Evolutionary conservation across 2,113 vertebrate genomes (phyloP), one percentile per base, ranked within the genome.

Genomic region (Triplophysa rosa): DNA sequence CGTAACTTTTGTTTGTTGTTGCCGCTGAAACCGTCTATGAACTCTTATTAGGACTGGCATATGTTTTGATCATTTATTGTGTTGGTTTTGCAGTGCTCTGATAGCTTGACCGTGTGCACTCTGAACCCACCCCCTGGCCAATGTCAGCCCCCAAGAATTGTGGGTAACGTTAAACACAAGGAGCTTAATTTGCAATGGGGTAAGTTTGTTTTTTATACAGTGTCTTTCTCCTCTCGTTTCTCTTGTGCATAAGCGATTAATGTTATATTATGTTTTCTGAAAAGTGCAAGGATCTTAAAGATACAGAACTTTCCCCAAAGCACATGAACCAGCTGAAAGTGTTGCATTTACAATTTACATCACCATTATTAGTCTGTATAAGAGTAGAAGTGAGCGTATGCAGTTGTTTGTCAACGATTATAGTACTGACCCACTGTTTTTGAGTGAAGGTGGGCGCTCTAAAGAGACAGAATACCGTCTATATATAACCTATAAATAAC

Each of bases 141-240:
- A 62, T 98, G 97, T 87, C 94, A 93, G 77, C 93, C 95, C 0
- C 95, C 95, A 0, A 88, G 95, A 80, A 90, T 96, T 52, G 81
- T 95, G 87, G 97, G 96, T 76, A 97, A 95, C 92, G 94, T 95
- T 61, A 98, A 95, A 91, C 98, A 99, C 93, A 95, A 95, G 91
- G 98, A 98, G 80, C 92, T 98, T 70, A 94, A 95, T 88, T 91
- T 99, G 72, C 94, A 97, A 62, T 99, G 98, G 98, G 95, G 98
- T 99, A 12, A 23, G 16, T 73, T 61, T 45, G 12, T 26, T 68
- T 21, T 65, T 65, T 40, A 37, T 1, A 19, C 4, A 4, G 17
- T 73, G 8, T 0, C 14, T 45, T 24, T 37, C 33, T 37, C 6
- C 33, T 37, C 5, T 37, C 33, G 33, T 37, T 7, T 37, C 33